Percentiles rank a stretch among this genome's conserved stretches.
These are phyloP conservation scores for Madoqua kirkii DNA, from an alignment of 2,113 vertebrate species.

Conservation along the genomic window DNA sequence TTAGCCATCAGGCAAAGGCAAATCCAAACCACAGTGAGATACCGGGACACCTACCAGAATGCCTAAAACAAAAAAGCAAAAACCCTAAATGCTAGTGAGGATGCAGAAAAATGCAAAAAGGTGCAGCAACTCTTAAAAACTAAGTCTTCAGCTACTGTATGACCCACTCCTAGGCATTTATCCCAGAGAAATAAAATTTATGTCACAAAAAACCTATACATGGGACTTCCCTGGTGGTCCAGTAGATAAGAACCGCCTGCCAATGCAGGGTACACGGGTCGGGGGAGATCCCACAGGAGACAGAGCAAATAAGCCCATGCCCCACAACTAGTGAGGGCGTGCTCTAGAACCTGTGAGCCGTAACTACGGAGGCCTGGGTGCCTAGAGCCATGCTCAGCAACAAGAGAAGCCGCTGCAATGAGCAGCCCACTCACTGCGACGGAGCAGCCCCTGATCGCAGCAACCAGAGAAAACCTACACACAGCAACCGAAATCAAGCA, in stretches of 20 bases:
- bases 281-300: background rate
- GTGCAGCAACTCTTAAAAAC: background rate
- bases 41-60: background rate
- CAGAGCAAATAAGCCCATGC: background rate
- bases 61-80: background rate
- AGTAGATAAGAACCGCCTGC: background rate
- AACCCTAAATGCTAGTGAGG: background rate
- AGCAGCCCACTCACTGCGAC: rapidly evolving
- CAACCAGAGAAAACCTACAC: background rate
- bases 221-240: background rate
- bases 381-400: background rate
- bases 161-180: background rate
- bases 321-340: background rate
- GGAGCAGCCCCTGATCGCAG: background rate
- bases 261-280: background rate
- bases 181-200: background rate
- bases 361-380: background rate
- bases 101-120: background rate
- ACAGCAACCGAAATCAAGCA: background rate
- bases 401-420: background rate
- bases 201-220: background rate
- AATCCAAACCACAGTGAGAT: background rate
- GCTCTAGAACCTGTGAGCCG: background rate
- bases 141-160: background rate
- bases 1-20: background rate